Conservation (phyloP, 2,113 vertebrate genomes). For the Eurypyga helias region DNA sequence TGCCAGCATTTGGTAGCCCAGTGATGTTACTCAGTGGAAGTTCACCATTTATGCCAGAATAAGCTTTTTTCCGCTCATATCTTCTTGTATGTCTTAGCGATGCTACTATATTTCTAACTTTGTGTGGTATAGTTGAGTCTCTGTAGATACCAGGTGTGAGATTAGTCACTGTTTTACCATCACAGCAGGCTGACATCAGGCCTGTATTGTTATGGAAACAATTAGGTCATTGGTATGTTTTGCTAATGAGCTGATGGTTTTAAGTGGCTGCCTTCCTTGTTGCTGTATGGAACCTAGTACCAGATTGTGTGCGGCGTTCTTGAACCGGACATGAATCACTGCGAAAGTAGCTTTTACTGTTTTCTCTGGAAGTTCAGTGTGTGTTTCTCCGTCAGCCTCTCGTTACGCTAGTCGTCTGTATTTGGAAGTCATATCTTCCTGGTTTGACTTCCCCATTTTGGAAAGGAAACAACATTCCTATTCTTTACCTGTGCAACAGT, state of each 20-base stretch:
- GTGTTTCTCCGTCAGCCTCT: background rate
- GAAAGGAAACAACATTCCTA: background rate
- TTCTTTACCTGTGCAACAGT: background rate
- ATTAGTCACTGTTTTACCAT: background rate
- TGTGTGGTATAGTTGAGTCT: background rate
- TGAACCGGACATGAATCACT: background rate
- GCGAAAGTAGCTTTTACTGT: background rate
- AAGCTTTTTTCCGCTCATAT: background rate
- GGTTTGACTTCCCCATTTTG: background rate
- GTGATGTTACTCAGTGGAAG: background rate
- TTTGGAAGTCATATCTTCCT: background rate
- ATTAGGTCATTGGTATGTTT: background rate
- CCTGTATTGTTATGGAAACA: background rate
- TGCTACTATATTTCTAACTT: background rate
- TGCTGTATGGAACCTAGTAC: background rate
- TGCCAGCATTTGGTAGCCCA: background rate
- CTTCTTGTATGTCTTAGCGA: background rate
- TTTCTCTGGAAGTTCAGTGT: conserved; percentile 15
- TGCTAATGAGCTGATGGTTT: background rate
- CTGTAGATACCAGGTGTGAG: background rate
- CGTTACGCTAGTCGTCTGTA: background rate
- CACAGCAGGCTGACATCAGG: background rate
- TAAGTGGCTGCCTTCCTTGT: background rate
- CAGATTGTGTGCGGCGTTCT: background rate
- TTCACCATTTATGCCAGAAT: background rate